Evolutionary conservation across 2,113 vertebrate species (phyloP).

Genomic region (Scolopax mira): DNA sequence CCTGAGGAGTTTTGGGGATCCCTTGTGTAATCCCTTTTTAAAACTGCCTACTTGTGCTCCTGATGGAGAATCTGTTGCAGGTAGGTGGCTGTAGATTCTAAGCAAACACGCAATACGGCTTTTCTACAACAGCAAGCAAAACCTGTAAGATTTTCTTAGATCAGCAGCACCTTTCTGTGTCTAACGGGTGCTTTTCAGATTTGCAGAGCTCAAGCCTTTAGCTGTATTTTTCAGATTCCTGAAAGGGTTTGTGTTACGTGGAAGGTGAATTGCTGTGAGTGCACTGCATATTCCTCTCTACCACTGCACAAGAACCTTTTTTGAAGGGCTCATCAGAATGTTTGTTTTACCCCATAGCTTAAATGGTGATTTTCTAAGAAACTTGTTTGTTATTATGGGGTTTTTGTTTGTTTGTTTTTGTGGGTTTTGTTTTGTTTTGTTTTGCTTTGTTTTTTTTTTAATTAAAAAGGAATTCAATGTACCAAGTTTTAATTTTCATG

Average conservation of each 20-base stretch:
- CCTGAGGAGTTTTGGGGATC: not conserved
- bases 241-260: not conserved
- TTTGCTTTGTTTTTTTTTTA: not conserved
- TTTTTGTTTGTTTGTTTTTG: not conserved
- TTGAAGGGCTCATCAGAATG: not conserved
- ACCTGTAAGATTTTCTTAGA: not conserved
- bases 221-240: not conserved
- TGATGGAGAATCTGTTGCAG: not conserved
- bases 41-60: not conserved
- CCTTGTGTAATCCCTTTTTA: not conserved
- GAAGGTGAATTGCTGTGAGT: not conserved
- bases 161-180: conserved; percentile 34
- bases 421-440: too few relatives aligned
- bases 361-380: not conserved
- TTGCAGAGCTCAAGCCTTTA: not conserved
- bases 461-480: not conserved
- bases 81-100: not conserved
- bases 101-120: not conserved
- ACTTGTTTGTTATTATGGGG: not conserved
- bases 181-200: conserved; percentile 44
- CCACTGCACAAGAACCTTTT: not conserved
- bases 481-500: conserved; percentile 39
- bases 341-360: not conserved
- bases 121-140: not conserved
- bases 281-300: not conserved